A percentile compares a stretch with the other conserved stretches of the same genome.
These are phyloP conservation scores for Pipistrellus pipistrellus DNA, from an alignment of 2,797 vertebrate species.

Conservation along the genomic window DNA sequence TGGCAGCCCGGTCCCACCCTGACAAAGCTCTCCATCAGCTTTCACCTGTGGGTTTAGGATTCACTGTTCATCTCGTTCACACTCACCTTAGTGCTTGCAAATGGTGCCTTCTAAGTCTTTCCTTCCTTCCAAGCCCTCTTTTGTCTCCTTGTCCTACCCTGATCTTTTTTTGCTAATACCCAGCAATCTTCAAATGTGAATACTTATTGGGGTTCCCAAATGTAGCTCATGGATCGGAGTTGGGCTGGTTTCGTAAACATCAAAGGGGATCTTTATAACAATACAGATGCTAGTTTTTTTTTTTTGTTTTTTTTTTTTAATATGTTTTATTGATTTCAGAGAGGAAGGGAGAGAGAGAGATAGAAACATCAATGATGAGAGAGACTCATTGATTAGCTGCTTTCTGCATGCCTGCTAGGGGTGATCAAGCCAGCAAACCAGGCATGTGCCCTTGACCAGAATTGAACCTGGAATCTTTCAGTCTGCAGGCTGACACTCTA, in stretches of 20 bases:
- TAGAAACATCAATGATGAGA: too few species aligned
- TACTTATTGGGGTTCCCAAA: neutral
- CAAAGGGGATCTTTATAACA: slow-evolving; percentile 39
- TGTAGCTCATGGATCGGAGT: neutral
- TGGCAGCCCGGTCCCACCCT: too few species aligned
- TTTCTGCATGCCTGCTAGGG: too few species aligned
- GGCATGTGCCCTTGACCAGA: too few species aligned
- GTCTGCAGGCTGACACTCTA: too few species aligned
- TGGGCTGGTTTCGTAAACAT: neutral
- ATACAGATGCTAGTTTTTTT: neutral
- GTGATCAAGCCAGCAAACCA: too few species aligned
- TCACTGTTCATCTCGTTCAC: neutral
- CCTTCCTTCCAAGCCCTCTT: neutral
- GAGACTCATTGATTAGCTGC: too few species aligned
- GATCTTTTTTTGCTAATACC: neutral
- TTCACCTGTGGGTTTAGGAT: neutral
- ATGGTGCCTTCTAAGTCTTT: neutral
- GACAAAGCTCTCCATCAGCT: neutral
- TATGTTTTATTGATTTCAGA: too few species aligned
- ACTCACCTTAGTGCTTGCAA: neutral
- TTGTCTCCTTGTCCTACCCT: neutral
- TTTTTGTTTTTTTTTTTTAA: neutral
- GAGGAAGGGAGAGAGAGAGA: too few species aligned
- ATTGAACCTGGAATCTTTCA: too few species aligned
- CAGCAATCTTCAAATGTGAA: slow-evolving; percentile 3